Evolutionary conservation across 2,113 vertebrate species (phyloP).

Genomic region (Crotalus horridus): DNA sequence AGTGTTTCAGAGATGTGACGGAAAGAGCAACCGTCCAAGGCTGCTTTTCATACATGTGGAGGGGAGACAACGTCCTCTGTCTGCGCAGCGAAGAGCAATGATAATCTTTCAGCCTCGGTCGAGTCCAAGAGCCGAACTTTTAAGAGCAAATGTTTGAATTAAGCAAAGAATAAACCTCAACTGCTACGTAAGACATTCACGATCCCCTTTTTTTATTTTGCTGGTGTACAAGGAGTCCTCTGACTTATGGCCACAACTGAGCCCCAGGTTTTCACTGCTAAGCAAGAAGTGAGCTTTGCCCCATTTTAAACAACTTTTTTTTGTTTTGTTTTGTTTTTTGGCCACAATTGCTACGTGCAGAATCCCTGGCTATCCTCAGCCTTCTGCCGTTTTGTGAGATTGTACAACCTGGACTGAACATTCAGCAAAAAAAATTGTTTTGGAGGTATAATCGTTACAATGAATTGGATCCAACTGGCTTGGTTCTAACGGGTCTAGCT

Average conservation of each 20-base stretch:
- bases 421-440: not conserved
- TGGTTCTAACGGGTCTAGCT: too few relatives aligned
- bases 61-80: not conserved
- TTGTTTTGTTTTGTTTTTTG: too few relatives aligned
- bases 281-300: not conserved
- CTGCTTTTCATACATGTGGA: not conserved
- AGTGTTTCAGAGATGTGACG: not conserved
- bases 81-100: not conserved
- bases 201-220: not conserved
- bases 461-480: not conserved
- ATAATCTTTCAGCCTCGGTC: not conserved
- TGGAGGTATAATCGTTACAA: not conserved
- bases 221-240: not conserved
- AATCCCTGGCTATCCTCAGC: not conserved
- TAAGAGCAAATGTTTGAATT: not conserved
- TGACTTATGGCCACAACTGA: not conserved
- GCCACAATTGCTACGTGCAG: too few relatives aligned
- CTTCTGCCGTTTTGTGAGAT: not conserved
- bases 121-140: not conserved
- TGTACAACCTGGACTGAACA: too few relatives aligned
- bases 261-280: not conserved
- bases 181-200: not conserved
- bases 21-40: not conserved
- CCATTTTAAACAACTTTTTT: too few relatives aligned
- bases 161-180: not conserved